These are phyloP conservation scores for Euwallacea similis DNA, from an alignment of 1,140 invertebrate species.

Conservation along the genomic window DNA sequence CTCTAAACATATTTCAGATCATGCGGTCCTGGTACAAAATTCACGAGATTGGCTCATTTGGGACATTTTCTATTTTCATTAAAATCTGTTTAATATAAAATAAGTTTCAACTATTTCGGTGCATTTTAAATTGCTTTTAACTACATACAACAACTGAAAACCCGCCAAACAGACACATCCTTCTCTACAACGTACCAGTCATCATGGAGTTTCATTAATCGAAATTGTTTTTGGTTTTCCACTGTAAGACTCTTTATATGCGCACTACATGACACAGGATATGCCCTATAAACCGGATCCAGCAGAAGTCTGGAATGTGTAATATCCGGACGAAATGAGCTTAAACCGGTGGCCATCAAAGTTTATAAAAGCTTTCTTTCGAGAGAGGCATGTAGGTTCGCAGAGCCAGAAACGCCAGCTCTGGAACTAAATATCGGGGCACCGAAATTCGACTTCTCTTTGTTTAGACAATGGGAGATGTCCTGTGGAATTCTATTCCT, in stretches of 20 bases:
- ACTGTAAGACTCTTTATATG: slow-evolving; percentile 27
- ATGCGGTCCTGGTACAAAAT: no score
- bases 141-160: no score
- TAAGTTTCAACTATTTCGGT: no score
- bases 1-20: no score
- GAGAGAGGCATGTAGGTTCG: slow-evolving; percentile 17
- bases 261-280: slow-evolving; percentile 30
- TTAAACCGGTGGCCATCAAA: slow-evolving; percentile 33
- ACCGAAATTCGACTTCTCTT: slow-evolving; percentile 24
- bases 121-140: no score
- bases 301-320: slow-evolving; percentile 33
- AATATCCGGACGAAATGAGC: slow-evolving; percentile 36
- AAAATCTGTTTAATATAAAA: no score
- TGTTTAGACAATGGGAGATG: slow-evolving; percentile 25
- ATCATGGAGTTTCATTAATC: slow-evolving; percentile 30
- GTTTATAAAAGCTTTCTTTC: slow-evolving; percentile 37
- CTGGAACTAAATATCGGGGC: slow-evolving; percentile 29
- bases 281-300: slow-evolving; percentile 35
- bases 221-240: slow-evolving; percentile 32
- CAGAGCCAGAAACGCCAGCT: not conserved
- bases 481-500: not conserved
- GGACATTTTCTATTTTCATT: no score
- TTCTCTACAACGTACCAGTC: not conserved
- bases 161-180: no score
- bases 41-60: not conserved